Evolutionary conservation across 2,888 invertebrate genomes (phyloP).

Genomic region (Pyrochroa serraticornis): DNA sequence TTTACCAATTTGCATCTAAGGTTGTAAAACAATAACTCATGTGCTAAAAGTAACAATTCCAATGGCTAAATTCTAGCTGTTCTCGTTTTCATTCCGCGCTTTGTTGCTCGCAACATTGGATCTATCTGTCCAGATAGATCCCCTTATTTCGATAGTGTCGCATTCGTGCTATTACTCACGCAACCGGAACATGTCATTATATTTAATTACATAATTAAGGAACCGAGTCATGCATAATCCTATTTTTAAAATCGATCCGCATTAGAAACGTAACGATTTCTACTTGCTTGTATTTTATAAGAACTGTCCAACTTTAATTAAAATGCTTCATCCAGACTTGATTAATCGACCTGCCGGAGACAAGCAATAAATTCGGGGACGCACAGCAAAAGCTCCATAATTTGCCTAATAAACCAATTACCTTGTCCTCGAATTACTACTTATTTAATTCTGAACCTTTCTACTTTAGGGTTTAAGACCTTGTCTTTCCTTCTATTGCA

Average conservation of each 20-base stretch:
- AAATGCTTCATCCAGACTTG: constrained; percentile 8
- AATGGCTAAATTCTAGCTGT: constrained; percentile 3
- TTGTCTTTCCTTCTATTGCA: too few relatives aligned
- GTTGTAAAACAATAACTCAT: constrained; percentile 37
- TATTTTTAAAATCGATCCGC: constrained; percentile 11
- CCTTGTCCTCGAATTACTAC: constrained; percentile 10
- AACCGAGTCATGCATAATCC: constrained; percentile 1
- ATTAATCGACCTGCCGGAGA: constrained; percentile 8
- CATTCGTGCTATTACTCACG: constrained; percentile 18
- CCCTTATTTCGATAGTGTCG: constrained; percentile 19
- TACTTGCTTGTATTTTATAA: background rate
- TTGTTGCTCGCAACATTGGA: constrained; percentile 15
- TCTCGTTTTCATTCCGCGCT: constrained; percentile 10
- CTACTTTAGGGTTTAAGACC: too few relatives aligned
- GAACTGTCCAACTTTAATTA: constrained; percentile 6
- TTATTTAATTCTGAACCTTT: constrained; percentile 2
- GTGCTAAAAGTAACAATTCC: constrained; percentile 32
- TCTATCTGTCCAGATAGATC: constrained; percentile 8
- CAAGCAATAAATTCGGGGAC: constrained; percentile 4
- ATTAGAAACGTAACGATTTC: too few relatives aligned
- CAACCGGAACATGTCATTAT: constrained; percentile 17
- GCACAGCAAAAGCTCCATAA: constrained; percentile 16
- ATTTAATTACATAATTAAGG: constrained; percentile 24
- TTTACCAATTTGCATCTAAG: constrained; percentile 37
- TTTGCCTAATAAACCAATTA: constrained; percentile 5